Conservation (phyloP, 2,888 invertebrate genomes). For the Andrena praecox region DNA sequence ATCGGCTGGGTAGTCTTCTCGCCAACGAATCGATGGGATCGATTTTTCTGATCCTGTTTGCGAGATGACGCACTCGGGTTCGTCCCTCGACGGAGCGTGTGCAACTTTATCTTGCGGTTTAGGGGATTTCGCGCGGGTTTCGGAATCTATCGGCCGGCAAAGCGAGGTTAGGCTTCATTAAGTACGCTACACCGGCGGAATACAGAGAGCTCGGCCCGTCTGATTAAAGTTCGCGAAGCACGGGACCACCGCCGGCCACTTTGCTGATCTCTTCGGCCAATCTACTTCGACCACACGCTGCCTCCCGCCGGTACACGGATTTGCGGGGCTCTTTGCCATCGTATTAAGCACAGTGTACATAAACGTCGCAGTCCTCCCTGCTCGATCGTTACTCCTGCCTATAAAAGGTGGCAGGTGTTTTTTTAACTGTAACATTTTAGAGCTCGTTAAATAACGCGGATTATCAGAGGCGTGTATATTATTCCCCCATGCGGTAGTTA, state of each 20-base stretch:
- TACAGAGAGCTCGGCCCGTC: constrained; percentile 63
- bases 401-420: background rate
- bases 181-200: constrained; percentile 57
- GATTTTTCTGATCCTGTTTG: background rate
- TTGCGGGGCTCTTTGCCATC: constrained; percentile 23
- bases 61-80: constrained; percentile 13
- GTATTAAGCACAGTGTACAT: constrained; percentile 17
- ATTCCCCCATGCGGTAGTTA: constrained; percentile 1
- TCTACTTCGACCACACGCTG: constrained; percentile 56
- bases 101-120: constrained; percentile 65
- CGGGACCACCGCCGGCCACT: constrained; percentile 64
- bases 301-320: constrained; percentile 43
- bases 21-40: background rate
- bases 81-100: constrained; percentile 15
- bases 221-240: constrained; percentile 76
- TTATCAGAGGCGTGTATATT: constrained; percentile 28
- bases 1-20: background rate
- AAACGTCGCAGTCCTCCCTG: constrained; percentile 17
- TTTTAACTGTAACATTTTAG: constrained; percentile 16
- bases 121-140: constrained; percentile 62
- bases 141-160: constrained; percentile 51
- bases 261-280: constrained; percentile 66
- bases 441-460: constrained; percentile 22
- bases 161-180: constrained; percentile 67
- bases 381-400: constrained; percentile 15